A percentile compares a stretch with the other conserved stretches of the same genome.
phyloP scores from a whole-genome alignment of 2,797 vertebrate genomes.

The Gymnopithys bicolor region DNA sequence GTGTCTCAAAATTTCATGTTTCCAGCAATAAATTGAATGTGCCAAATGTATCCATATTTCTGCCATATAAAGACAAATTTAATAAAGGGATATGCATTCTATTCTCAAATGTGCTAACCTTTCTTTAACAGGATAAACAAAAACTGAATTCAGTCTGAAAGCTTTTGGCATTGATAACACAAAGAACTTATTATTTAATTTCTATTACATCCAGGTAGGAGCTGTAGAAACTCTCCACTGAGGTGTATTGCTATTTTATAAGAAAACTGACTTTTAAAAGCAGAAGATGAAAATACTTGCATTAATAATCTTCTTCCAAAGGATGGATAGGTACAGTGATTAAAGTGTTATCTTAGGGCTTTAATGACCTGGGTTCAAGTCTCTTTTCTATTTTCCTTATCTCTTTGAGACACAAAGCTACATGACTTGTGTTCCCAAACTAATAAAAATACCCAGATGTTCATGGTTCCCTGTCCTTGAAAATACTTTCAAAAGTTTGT shows the following conservation, averaged over 20 bases:
- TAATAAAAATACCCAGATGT: constrained; percentile 41
- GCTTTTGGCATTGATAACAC: background rate
- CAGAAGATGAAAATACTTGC: constrained; percentile 47
- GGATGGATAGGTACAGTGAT: constrained; percentile 54
- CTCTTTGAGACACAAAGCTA: constrained; percentile 57
- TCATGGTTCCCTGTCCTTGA: constrained; percentile 46
- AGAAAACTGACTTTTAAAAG: constrained; percentile 27
- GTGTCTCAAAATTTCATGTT: background rate
- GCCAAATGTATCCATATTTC: background rate
- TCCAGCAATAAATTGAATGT: background rate
- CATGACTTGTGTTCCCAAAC: constrained; percentile 47
- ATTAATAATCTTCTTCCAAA: constrained; percentile 57
- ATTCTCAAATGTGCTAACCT: background rate
- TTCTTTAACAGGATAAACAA: background rate
- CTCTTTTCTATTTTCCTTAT: constrained; percentile 56
- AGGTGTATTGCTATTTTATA: background rate
- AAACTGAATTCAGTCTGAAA: background rate
- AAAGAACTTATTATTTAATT: background rate
- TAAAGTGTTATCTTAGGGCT: constrained; percentile 49
- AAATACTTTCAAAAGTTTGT: background rate
- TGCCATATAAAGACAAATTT: background rate
- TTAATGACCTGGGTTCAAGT: constrained; percentile 55
- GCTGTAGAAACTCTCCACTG: background rate
- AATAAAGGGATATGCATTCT: background rate
- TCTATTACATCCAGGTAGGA: background rate